Evolutionary conservation across 2,113 vertebrate species (phyloP), one percentile per base, ranked within the genome.

Genomic region (Aphyosemion australe): DNA sequence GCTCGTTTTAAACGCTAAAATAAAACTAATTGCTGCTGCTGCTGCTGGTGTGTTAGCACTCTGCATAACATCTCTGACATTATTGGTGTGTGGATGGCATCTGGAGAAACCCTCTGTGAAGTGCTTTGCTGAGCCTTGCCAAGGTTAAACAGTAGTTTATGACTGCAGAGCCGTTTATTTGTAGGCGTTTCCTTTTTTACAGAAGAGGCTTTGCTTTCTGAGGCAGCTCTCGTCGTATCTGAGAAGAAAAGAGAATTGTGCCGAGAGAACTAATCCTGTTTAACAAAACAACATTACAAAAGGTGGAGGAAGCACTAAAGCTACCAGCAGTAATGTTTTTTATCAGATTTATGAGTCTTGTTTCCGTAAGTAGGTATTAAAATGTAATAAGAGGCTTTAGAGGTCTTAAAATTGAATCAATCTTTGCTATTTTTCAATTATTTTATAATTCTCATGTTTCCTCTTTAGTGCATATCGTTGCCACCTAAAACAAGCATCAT

Each of bases 401-500:
- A 55, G 12, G 15, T 46, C 16, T 7, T 50, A 14, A 61, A 65
- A 63, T 61, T 13, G 39, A 16, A 41, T 52, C 16, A 1, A 56
- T 61, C 39, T 2, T 41, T 61, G 13, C 13, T 18, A 49, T 48
- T 32, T 63, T 18, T 46, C 1, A 26, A 26, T 8, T 37, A 8
- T 2, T 54, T 26, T 34, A 15, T 54, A 10, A 16, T 13, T n/a
- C 32, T 42, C 10, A 7, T 5, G 5, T 26, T 26, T 10, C 34
- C 34, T 10, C 9, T 51, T 70, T 19, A 20, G 48, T 19, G 61
- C 41, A 63, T 56, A 15, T 62, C 31, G 11, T 37, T 34, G 31
- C 57, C 21, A 51, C 59, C 50, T 61, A 14, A 50, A 51, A 58
- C 13, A 15, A 63, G 54, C 55, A 26, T 12, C 7, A 39, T 12